Evolutionary conservation across 2,113 vertebrate species (phyloP), one percentile per base, ranked within the genome.

Genomic region (Anser brachyrhynchus): DNA sequence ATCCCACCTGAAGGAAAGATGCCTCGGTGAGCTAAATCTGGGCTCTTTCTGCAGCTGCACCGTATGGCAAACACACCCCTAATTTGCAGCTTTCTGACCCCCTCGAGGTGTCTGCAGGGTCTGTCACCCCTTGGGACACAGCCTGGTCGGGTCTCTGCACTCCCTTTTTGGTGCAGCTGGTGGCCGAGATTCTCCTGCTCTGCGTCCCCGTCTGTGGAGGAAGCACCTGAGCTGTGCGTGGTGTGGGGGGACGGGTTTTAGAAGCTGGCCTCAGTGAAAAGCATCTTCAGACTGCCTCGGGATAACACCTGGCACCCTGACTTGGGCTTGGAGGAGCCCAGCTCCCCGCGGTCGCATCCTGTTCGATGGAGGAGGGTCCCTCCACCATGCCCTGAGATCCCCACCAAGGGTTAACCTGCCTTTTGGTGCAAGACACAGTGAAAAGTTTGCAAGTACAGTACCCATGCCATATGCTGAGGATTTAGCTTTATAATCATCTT

Each of bases 401-500:
- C n/a, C 78, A 5, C 41, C 18, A 31, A 66, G 88, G 87, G 92
- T 96, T 97, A 97, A 96, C n/a, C 52, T 0, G 0, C 67, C 41
- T 11, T 65, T 62, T 1, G 3, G 55, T 52, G 39, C 55, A 67
- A 93, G 61, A 21, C 2, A 2, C 12, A 72, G 51, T 6, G 73
- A 54, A 37, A 87, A 74, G 46, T 88, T 87, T 84, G 55, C 65
- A 84, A 80, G 91, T 64, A 76, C 62, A 29, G 44, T 17, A 64
- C 54, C 59, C 71, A 16, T 3, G 26, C 95, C 96, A 95, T 95
- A 95, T 97, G 96, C 76, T 0, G 10, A 21, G 93, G 96, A 93
- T 97, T 97, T 95, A 94, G 59, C 75, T 94, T 81, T 91, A 92
- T 95, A 97, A 97, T 97, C 96, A 92, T 91, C 93, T 87, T 76